Evolutionary conservation across 2,888 invertebrate species (phyloP).

Genomic region (Bellardia pandia): DNA sequence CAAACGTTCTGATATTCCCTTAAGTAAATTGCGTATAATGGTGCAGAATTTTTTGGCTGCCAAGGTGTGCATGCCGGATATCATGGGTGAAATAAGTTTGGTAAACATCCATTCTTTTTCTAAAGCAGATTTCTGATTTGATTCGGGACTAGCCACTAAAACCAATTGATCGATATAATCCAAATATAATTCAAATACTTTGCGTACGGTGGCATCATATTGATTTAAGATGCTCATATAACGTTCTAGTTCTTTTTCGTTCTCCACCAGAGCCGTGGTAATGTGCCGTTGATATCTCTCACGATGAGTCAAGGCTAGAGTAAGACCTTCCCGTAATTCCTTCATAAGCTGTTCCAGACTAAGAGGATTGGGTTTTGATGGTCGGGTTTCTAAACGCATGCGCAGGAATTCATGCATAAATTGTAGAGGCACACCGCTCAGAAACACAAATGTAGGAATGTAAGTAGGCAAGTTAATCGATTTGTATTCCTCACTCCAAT

Average conservation of each 20-base stretch:
- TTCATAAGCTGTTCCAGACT: conserved; percentile 94
- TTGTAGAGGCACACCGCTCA: conserved; percentile 93
- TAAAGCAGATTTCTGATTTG: conserved; percentile 89
- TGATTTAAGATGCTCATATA: conserved; percentile 87
- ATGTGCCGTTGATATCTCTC: conserved; percentile 90
- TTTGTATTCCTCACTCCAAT: conserved; percentile 90
- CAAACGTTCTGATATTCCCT: conserved; percentile 84
- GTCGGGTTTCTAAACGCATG: conserved; percentile 92
- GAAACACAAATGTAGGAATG: conserved; percentile 92
- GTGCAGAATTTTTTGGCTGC: conserved; percentile 91
- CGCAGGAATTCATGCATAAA: conserved; percentile 96
- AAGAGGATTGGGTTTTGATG: conserved; percentile 92
- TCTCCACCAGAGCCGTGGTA: conserved; percentile 86
- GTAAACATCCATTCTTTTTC: conserved; percentile 96
- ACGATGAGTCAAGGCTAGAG: conserved; percentile 92
- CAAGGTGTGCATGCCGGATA: conserved; percentile 89
- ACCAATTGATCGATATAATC: conserved; percentile 94
- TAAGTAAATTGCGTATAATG: conserved; percentile 85
- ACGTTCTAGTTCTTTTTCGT: conserved; percentile 84
- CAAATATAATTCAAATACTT: conserved; percentile 92
- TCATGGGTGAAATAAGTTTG: conserved; percentile 90
- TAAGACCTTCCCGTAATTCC: conserved; percentile 95
- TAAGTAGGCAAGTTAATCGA: conserved; percentile 94
- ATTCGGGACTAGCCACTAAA: conserved; percentile 84
- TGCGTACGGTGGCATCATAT: conserved; percentile 91